These are phyloP conservation scores for Osmerus mordax DNA, from an alignment of 2,113 vertebrate species.

Conservation along the genomic window DNA sequence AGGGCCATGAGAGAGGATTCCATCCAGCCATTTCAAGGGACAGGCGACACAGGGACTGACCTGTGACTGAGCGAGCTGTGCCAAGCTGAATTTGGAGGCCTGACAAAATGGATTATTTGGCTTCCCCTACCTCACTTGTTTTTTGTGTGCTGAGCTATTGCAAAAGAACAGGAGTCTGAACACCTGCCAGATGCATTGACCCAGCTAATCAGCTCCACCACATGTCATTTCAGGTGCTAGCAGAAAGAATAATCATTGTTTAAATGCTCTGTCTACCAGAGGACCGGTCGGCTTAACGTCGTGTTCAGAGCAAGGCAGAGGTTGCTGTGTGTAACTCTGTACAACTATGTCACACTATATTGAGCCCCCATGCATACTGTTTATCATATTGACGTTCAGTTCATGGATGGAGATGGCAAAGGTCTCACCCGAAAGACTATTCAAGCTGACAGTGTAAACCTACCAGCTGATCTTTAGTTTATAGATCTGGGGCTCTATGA, in stretches of 20 bases:
- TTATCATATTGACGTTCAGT: constrained; percentile 34
- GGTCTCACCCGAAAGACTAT: constrained; percentile 48
- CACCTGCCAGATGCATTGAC: constrained; percentile 65
- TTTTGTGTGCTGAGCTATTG: constrained; percentile 48
- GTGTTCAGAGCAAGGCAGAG: constrained; percentile 33
- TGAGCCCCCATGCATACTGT: constrained; percentile 36
- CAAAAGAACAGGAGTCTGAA: constrained; percentile 49
- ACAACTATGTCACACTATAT: constrained; percentile 34
- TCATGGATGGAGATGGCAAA: constrained; percentile 47
- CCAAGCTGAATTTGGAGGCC: constrained; percentile 56
- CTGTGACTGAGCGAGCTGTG: constrained; percentile 49
- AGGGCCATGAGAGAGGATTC: constrained; percentile 49
- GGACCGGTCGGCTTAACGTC: constrained; percentile 40
- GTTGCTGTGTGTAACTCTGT: constrained; percentile 7
- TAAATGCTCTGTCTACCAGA: constrained; percentile 54
- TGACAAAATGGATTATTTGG: constrained; percentile 69
- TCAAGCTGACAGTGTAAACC: constrained; percentile 53
- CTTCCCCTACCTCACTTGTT: constrained; percentile 47
- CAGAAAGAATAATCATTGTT: constrained; percentile 60
- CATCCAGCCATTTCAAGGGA: constrained; percentile 44
- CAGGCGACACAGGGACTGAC: constrained; percentile 47
- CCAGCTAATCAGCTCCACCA: constrained; percentile 58
- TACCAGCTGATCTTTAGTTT: constrained; percentile 64
- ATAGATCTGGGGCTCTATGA: constrained; percentile 64
- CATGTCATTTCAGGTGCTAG: constrained; percentile 63